These are phyloP conservation scores for Platynereis dumerilii DNA, from an alignment of 2,888 invertebrate species.

Conservation along the genomic window DNA sequence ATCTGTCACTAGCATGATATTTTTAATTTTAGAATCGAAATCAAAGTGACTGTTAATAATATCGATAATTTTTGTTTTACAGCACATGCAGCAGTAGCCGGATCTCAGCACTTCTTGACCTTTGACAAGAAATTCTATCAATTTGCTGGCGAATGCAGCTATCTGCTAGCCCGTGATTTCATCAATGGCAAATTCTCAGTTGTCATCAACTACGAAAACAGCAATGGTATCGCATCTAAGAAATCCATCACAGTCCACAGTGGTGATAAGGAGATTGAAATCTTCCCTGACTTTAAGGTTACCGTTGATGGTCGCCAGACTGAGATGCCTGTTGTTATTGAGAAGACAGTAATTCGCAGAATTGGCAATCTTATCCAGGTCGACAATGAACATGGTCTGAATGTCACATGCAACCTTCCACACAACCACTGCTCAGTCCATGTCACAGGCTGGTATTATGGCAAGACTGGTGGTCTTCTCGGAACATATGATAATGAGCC, in stretches of 20 bases:
- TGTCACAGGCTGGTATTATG: constrained; percentile 88
- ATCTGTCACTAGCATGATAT: too few relatives aligned
- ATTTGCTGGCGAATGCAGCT: constrained; percentile 77
- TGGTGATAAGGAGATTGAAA: constrained; percentile 50
- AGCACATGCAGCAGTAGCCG: constrained; percentile 85
- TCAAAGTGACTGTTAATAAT: too few relatives aligned
- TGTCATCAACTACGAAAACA: constrained; percentile 72
- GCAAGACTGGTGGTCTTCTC: constrained; percentile 83
- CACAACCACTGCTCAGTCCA: constrained; percentile 73
- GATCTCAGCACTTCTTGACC: constrained; percentile 81
- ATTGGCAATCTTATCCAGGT: constrained; percentile 59
- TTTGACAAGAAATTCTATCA: constrained; percentile 83
- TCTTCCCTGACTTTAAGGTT: constrained; percentile 41
- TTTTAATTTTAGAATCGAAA: too few relatives aligned
- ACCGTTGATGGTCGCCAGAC: constrained; percentile 65
- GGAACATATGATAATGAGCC: constrained; percentile 92
- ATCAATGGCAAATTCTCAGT: constrained; percentile 82
- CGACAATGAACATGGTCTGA: constrained; percentile 66
- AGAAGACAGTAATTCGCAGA: constrained; percentile 57
- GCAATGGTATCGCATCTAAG: constrained; percentile 38
- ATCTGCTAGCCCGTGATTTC: constrained; percentile 84
- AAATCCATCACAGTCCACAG: constrained; percentile 49
- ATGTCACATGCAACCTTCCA: constrained; percentile 60
- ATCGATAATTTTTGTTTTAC: too few relatives aligned
- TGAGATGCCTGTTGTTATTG: constrained; percentile 72